phyloP scores from a whole-genome alignment of 2,113 vertebrate species.

The Erpornis zantholeuca region DNA sequence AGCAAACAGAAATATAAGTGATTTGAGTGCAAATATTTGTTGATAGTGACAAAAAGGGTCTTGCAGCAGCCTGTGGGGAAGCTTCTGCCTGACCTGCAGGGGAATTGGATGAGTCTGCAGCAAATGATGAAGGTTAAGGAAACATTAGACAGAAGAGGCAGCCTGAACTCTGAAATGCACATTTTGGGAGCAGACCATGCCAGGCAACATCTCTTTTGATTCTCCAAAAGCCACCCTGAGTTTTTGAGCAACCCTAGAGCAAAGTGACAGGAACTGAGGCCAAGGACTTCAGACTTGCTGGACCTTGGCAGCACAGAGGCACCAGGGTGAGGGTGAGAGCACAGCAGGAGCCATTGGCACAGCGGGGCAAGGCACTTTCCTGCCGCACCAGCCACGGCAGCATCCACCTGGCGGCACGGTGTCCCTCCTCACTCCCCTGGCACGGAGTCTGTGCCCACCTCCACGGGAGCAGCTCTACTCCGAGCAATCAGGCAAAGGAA shows the following conservation, averaged over 20 bases:
- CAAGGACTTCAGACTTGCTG: not conserved
- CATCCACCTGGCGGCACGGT: not conserved
- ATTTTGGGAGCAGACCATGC: not conserved
- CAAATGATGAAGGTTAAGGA: not conserved
- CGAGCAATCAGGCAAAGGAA: not conserved
- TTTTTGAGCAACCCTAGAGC: not conserved
- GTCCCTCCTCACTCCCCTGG: not conserved
- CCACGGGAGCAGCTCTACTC: not conserved
- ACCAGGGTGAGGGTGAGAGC: not conserved
- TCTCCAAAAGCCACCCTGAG: not conserved
- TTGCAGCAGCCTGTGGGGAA: not conserved
- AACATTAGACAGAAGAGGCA: not conserved
- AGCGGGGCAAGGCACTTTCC: accelerated
- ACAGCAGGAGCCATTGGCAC: not conserved
- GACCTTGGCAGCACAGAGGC: not conserved
- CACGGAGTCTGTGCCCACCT: not conserved
- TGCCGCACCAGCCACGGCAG: not conserved
- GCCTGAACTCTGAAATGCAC: not conserved
- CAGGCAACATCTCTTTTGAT: not conserved
- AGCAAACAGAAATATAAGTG: not conserved
- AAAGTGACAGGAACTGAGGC: not conserved
- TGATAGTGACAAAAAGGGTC: not conserved
- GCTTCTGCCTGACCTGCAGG: not conserved
- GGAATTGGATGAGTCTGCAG: not conserved
- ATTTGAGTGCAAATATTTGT: not conserved